These are phyloP conservation scores for Speoplatyrhinus poulsoni DNA, from an alignment of 2,113 vertebrate species.

Conservation along the genomic window DNA sequence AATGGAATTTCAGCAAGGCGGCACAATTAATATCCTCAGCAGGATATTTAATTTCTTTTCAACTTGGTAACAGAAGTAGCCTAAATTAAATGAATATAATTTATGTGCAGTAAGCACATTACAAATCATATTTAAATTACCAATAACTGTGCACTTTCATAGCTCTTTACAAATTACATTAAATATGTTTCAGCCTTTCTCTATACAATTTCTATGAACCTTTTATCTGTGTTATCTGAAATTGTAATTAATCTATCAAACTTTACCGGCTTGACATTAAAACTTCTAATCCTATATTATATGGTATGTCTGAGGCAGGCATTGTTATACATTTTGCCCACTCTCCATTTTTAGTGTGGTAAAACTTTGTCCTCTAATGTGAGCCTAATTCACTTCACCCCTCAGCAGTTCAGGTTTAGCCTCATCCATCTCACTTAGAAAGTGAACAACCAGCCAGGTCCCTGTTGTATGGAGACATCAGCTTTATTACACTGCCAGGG, in stretches of 20 bases:
- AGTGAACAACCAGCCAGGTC: slow-evolving; percentile 44
- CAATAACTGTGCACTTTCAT: background rate
- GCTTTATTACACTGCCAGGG: slow-evolving; percentile 57
- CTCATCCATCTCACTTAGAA: slow-evolving; percentile 82
- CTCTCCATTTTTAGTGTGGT: slow-evolving; percentile 64
- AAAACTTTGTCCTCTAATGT: slow-evolving; percentile 52
- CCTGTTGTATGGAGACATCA: slow-evolving; percentile 75
- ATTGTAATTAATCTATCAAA: slow-evolving; percentile 36
- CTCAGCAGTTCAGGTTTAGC: slow-evolving; percentile 64
- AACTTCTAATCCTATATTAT: slow-evolving; percentile 28
- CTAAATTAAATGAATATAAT: slow-evolving; percentile 12
- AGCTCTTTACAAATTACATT: background rate
- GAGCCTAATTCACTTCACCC: slow-evolving; percentile 70
- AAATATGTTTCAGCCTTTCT: background rate
- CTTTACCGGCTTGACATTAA: slow-evolving; percentile 7
- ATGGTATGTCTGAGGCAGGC: background rate
- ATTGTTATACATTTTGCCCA: slow-evolving; percentile 8
- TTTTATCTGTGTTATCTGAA: slow-evolving; percentile 12
- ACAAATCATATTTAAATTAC: slow-evolving; percentile 18
- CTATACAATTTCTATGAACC: background rate
- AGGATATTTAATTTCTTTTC: slow-evolving; percentile 37
- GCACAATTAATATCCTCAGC: slow-evolving; percentile 47
- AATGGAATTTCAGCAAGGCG: slow-evolving; percentile 26
- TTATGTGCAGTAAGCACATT: slow-evolving; percentile 42
- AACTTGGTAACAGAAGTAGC: slow-evolving; percentile 41